These are phyloP conservation scores for Campoletis raptor DNA, from an alignment of 2,888 invertebrate species.

Conservation along the genomic window DNA sequence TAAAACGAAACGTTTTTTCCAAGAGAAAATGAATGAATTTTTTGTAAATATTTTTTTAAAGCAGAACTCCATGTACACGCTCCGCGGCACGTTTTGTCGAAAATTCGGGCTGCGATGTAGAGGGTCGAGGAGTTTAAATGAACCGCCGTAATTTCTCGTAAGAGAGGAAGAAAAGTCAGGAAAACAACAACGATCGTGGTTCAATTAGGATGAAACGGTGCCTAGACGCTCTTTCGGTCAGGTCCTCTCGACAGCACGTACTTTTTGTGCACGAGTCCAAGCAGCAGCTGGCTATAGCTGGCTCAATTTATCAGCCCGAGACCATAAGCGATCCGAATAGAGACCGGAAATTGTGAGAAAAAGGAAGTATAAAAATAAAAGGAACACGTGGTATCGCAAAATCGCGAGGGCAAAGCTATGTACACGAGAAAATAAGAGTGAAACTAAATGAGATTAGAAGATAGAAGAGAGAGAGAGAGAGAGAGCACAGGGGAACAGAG, in stretches of 20 bases:
- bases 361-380: slow-evolving; percentile 15
- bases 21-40: not conserved
- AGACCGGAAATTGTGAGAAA: slow-evolving; percentile 40
- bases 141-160: slow-evolving; percentile 69
- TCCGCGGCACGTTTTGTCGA: slow-evolving; percentile 64
- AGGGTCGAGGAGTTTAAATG: slow-evolving; percentile 67
- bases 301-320: slow-evolving; percentile 38
- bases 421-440: slow-evolving; percentile 10
- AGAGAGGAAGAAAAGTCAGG: slow-evolving; percentile 38
- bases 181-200: slow-evolving; percentile 58
- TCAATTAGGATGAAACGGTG: slow-evolving; percentile 62
- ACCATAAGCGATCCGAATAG: slow-evolving; percentile 33
- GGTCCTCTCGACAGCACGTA: slow-evolving; percentile 15
- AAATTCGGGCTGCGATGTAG: slow-evolving; percentile 64
- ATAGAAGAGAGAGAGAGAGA: not conserved
- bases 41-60: not conserved
- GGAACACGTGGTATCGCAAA: not conserved
- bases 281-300: slow-evolving; percentile 1
- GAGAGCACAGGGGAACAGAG: slow-evolving; percentile 59
- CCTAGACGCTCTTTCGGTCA: slow-evolving; percentile 25
- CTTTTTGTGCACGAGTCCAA: slow-evolving; percentile 27
- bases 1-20: not conserved
- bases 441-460: slow-evolving; percentile 55
- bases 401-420: slow-evolving; percentile 7
- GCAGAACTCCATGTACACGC: not conserved